These are phyloP conservation scores for Leucophora obtusa DNA, from an alignment of 2,888 invertebrate species.

Conservation along the genomic window DNA sequence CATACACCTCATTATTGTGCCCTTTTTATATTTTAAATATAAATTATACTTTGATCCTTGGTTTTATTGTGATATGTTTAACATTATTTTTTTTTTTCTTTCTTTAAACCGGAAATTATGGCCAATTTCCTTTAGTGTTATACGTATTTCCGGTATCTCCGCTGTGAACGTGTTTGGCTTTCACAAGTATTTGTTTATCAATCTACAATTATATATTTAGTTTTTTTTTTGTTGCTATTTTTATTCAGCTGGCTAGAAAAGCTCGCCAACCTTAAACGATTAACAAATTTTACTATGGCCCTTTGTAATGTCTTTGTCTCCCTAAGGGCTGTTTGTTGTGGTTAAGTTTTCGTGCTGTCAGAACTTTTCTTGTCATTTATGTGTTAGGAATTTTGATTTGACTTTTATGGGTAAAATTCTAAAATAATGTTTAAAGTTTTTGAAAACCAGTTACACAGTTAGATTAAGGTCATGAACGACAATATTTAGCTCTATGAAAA, in stretches of 20 bases:
- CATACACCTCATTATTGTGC: too few species aligned
- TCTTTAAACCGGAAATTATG: constrained; percentile 25
- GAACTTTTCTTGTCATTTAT: constrained; percentile 46
- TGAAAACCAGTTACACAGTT: background rate
- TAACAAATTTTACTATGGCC: constrained; percentile 32
- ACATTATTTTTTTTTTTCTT: constrained; percentile 6
- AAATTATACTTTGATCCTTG: too few species aligned
- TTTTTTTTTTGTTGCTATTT: background rate
- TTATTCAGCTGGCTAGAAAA: background rate
- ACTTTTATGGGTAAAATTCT: constrained; percentile 42
- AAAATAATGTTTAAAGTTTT: constrained; percentile 12
- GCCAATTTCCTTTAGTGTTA: constrained; percentile 34
- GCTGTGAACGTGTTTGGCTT: constrained; percentile 16
- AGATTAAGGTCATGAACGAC: background rate
- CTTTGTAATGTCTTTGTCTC: constrained; percentile 22
- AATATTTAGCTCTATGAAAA: background rate
- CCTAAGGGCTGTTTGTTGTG: constrained; percentile 22
- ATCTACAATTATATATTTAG: background rate
- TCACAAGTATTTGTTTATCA: constrained; percentile 19
- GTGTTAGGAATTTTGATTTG: constrained; percentile 55
- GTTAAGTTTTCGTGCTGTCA: constrained; percentile 23
- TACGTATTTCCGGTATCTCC: constrained; percentile 29
- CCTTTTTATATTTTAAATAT: too few species aligned
- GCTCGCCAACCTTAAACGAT: constrained; percentile 27
- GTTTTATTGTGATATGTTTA: too few species aligned